Evolutionary conservation across 2,888 invertebrate species (phyloP).

Genomic region (Geophilus truncorum): DNA sequence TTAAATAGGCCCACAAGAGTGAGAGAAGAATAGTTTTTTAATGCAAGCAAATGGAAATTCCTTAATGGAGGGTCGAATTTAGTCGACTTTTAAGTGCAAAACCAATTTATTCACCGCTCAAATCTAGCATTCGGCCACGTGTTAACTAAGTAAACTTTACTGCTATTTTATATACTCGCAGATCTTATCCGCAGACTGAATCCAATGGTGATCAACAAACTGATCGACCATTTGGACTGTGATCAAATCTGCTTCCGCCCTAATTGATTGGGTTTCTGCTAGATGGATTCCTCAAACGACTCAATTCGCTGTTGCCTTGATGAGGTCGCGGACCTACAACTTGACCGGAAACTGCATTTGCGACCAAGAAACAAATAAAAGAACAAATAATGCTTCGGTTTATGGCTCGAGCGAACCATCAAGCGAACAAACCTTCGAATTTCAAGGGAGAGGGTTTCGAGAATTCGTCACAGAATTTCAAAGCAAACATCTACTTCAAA

Average conservation of each 20-base stretch:
- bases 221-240: constrained; percentile 21
- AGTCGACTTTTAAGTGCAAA: neutral
- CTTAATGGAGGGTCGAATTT: neutral
- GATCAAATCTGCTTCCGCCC: constrained; percentile 23
- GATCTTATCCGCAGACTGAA: neutral
- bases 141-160: neutral
- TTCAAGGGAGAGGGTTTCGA: neutral
- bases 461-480: neutral
- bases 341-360: constrained; percentile 10
- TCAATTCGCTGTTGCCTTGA: constrained; percentile 4
- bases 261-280: constrained; percentile 25
- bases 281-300: constrained; percentile 13
- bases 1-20: neutral
- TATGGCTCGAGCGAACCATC: neutral
- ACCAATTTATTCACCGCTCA: neutral
- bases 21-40: neutral
- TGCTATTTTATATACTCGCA: neutral
- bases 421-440: neutral
- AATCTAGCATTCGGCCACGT: neutral
- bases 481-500: neutral
- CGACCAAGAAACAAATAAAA: constrained; percentile 13
- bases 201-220: neutral
- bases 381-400: constrained; percentile 3
- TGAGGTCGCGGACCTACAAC: constrained; percentile 19
- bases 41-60: neutral